Evolutionary conservation across 2,888 invertebrate genomes (phyloP).

Genomic region (Danaus chrysippus): DNA sequence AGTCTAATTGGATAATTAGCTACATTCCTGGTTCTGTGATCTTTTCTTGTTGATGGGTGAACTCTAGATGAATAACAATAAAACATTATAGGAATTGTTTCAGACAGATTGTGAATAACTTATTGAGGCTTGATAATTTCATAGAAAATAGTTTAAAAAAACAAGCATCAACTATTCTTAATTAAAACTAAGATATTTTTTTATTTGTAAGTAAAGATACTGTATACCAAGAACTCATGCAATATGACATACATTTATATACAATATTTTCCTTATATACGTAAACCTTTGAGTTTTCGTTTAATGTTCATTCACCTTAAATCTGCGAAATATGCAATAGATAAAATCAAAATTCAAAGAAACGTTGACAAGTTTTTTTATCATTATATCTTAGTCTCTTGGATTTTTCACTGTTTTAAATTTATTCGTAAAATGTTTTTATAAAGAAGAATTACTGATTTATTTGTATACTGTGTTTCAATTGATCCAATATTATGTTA

Average conservation of each 20-base stretch:
- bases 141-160: background rate
- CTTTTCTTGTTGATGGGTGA: background rate
- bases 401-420: too few relatives aligned
- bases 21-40: constrained; percentile 5
- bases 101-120: background rate
- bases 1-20: constrained; percentile 6
- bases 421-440: background rate
- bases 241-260: background rate
- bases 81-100: background rate
- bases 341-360: background rate
- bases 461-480: background rate
- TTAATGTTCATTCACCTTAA: background rate
- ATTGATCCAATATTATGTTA: background rate
- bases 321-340: background rate
- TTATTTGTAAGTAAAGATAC: background rate
- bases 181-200: constrained; percentile 1
- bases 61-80: background rate
- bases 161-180: background rate
- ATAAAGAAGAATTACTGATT: background rate
- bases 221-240: background rate
- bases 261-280: constrained; percentile 1
- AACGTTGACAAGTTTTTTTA: constrained; percentile 4
- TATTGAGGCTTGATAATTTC: background rate
- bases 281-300: background rate
- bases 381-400: background rate